A percentile compares a stretch with the other conserved stretches of the same genome.
These are phyloP conservation scores for Heliothis virescens DNA, from an alignment of 1,140 invertebrate genomes.

Conservation along the genomic window DNA sequence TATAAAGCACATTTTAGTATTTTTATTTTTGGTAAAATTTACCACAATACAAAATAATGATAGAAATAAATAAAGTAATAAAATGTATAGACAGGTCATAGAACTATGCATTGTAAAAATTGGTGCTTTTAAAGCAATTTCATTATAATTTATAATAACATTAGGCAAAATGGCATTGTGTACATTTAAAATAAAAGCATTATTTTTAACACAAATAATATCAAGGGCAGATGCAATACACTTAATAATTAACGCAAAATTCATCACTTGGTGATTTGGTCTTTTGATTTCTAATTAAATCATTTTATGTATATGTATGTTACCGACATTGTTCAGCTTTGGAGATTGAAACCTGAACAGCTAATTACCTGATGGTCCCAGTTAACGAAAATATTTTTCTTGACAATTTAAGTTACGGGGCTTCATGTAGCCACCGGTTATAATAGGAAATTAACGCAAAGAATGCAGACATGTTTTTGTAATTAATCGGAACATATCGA, in stretches of 20 bases:
- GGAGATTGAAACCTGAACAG: too few species aligned
- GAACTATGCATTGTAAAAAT: constrained; percentile 85
- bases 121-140: constrained; percentile 86
- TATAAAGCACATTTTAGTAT: constrained; percentile 85
- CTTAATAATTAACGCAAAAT: constrained; percentile 71
- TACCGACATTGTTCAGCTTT: background rate
- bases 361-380: too few species aligned
- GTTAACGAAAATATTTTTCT: too few species aligned
- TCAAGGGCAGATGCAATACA: constrained; percentile 80
- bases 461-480: constrained; percentile 6
- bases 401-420: too few species aligned
- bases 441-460: background rate
- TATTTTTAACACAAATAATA: constrained; percentile 84
- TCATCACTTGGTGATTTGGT: constrained; percentile 84
- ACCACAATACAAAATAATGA: constrained; percentile 86
- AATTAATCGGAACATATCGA: background rate
- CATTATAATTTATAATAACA: constrained; percentile 85
- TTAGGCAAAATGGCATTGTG: constrained; percentile 86
- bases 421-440: too few species aligned
- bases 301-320: constrained; percentile 57
- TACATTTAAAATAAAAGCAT: constrained; percentile 84
- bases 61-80: constrained; percentile 86
- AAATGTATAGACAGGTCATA: constrained; percentile 85
- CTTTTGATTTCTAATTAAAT: constrained; percentile 62
- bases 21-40: constrained; percentile 86